Evolutionary conservation across 2,888 invertebrate species (phyloP), one percentile per base, ranked within the genome.

Genomic region (Plusia festucae): DNA sequence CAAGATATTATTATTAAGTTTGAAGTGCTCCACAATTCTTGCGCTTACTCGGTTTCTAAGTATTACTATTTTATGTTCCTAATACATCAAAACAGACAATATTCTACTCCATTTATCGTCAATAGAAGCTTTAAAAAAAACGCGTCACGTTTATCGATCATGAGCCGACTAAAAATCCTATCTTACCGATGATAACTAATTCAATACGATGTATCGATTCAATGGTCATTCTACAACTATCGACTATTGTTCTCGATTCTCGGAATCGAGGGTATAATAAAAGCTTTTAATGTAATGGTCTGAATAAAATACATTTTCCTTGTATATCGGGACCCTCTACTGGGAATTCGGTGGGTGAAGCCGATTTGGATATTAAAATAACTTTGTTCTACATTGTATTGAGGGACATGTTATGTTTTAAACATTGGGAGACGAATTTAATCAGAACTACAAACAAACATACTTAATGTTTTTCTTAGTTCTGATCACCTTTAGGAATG

Each of bases 121-220:
- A 53, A 58, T 68, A 70, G 76, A 70, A 70, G 60, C 77, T 72
- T 68, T 65, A 67, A 77, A 75, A 65, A 72, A 77, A 65, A 78
- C 76, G 70, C 58, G 68, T 22, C 73, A 81, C 74, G 79, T 65
- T 73, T 66, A 27, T 66, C 58, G 64, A 73, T 73, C 77, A 73
- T 69, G 73, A 69, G 22, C 16, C 68, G 70, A 62, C 53, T 59
- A 16, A 54, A 55, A 49, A 55, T 62, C 60, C 9, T 51, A 18
- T 44, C 73, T 73, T 67, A 69, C 55, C 52, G 58, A 53, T 70
- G 70, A 76, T 81, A 74, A 76, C 53, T 65, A 68, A 82, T 82
- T 81, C 76, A 69, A 67, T 68, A 55, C 67, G 57, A 53, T 61
- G 30, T 60, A 73, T 79, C 66, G 68, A 75, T 76, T 68, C 60